Base-by-base conservation (phyloP, 2,888 invertebrate species). In the Sisyra terminalis region DNA sequence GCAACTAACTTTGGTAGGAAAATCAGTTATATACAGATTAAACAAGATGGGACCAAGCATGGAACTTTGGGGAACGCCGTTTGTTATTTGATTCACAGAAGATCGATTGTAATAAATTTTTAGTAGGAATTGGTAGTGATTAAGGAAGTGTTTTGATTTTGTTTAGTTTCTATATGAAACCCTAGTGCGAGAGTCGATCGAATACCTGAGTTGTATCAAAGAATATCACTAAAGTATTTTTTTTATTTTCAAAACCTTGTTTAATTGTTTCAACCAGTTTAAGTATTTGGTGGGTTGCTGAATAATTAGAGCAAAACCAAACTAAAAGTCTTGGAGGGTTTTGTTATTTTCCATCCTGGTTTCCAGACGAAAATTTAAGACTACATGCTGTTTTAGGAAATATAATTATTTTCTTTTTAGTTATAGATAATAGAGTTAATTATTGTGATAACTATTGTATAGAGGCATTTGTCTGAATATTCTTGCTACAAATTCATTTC, bases 171-270 rank as follows among this genome's bases (percentile, higher is more conserved):
- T 42, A 11, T 49, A 24, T 2, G 53, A 46, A 2, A 49, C 52
- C 3, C n/a, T 46, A 37, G 32, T 54, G 52, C 50, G 52, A 53
- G 6, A 55, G 50, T 4, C 49, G 46, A 41, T 55, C 52, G 40
- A 57, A 56, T 2, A 53, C 54, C 41, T 51, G 48, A 29, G 50
- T 50, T 3, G 53, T 46, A 38, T 57, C 54, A 1, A 57, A 45
- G 6, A 53, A 44, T 1, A 53, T 42, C 31, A 52, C 47, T 3
- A 48, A 50, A 8, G 51, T 52, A n/a, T 44, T 44, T 35, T 50
- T 43, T n/a, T 49, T 47, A 5, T 43, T 34, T 13, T 49, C 45
- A 9, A 52, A 49, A 36, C 49, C 50, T 2, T 46, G 30, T n/a
- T 46, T 35, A 10, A 52, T 48, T 5, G 43, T 10, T 29, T 51